Evolutionary conservation across 2,113 vertebrate species (phyloP).

Genomic region (Anarrhichthys ocellatus): DNA sequence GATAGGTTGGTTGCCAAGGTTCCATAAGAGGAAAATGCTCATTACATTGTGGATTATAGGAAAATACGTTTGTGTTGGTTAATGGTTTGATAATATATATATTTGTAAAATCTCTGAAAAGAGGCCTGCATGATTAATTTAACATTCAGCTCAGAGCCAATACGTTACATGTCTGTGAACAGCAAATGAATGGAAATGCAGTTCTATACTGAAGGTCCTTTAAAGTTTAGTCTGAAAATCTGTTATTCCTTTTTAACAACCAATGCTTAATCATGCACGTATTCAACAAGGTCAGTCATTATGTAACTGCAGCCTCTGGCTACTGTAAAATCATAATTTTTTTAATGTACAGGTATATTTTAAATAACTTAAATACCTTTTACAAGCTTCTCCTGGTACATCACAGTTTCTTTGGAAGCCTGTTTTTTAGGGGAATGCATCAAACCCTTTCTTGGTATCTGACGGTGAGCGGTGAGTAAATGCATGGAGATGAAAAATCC

Average conservation of each 20-base stretch:
- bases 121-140: neutral
- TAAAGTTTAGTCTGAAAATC: slow-evolving; percentile 19
- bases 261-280: slow-evolving; percentile 33
- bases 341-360: slow-evolving; percentile 21
- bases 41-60: slow-evolving; percentile 21
- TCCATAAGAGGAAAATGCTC: slow-evolving; percentile 17
- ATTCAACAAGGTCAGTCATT: slow-evolving; percentile 28
- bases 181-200: slow-evolving; percentile 28
- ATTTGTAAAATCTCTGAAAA: slow-evolving; percentile 18
- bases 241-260: slow-evolving; percentile 40
- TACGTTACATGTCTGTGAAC: slow-evolving; percentile 20
- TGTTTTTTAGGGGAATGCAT: slow-evolving; percentile 12
- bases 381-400: slow-evolving; percentile 8
- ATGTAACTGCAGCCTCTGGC: slow-evolving; percentile 23
- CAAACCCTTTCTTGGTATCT: neutral
- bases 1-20: slow-evolving; percentile 15
- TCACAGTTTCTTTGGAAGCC: neutral
- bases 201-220: slow-evolving; percentile 17
- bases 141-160: slow-evolving; percentile 14
- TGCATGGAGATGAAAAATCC: slow-evolving; percentile 32
- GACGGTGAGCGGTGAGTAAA: slow-evolving; percentile 10
- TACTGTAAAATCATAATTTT: slow-evolving; percentile 18
- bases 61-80: slow-evolving; percentile 17
- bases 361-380: slow-evolving; percentile 31
- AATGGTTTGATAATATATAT: slow-evolving; percentile 16